Evolutionary conservation across 2,113 vertebrate genomes (phyloP).

Genomic region (Microcebus murinus): DNA sequence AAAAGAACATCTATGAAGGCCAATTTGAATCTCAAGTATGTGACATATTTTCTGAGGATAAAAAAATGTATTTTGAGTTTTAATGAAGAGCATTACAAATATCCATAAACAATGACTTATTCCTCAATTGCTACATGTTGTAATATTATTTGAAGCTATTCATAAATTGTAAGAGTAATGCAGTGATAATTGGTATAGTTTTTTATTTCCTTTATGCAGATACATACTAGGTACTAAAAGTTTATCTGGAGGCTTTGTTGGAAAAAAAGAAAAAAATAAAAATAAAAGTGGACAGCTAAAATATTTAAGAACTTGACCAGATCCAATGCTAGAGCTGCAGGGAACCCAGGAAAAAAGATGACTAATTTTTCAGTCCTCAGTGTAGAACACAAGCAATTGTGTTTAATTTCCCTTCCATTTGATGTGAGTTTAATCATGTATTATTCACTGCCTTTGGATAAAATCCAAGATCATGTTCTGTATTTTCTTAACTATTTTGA

Average conservation of each 20-base stretch:
- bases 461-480: neutral
- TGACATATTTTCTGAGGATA: neutral
- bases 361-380: neutral
- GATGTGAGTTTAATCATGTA: neutral
- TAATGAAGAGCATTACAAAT: neutral
- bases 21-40: neutral
- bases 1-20: neutral
- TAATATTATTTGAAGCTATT: neutral
- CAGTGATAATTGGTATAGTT: neutral
- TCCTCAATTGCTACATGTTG: neutral
- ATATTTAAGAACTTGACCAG: neutral
- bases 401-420: neutral
- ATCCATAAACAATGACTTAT: neutral
- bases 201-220: neutral
- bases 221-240: neutral
- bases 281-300: neutral
- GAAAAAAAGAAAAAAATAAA: no score
- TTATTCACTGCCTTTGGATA: neutral
- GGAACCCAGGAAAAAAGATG: neutral
- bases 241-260: no score
- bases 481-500: neutral
- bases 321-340: neutral
- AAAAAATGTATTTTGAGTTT: constrained; percentile 1
- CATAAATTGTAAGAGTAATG: neutral
- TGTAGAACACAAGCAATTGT: neutral